Base-by-base conservation (phyloP, 2,113 vertebrate genomes). In the Blennius ocellaris region DNA sequence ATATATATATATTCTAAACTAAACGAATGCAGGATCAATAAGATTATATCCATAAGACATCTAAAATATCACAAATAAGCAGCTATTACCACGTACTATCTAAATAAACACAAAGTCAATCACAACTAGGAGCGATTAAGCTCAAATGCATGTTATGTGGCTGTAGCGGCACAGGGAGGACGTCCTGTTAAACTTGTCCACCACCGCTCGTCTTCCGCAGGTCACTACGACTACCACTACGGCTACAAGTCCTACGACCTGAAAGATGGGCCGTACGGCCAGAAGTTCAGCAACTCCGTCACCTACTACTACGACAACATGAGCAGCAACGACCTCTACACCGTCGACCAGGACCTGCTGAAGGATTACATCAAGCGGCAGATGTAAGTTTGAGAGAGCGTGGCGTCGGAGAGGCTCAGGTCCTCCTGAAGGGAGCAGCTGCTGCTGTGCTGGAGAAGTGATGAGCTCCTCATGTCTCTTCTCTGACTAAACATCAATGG, bases 351-450 rank as follows among this genome's bases (percentile, higher is more conserved):
- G 92, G 96, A 97, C 76, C 93, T 98, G 83, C 96, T 99, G 49
- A 99, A 99, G 84, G 98, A 99, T 89, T 99, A 99, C 91, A 99
- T 99, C 93, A 99, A 98, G 91, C 94, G 97, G 41, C 98, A 99
- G 91, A 99, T 99, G 98, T 99, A 86, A 95, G 97, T 30, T 30
- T 30, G 21, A 30, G 2, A 2, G 4, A 30, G 21, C 4, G 21
- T 30, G 21, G 21, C 21, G 21, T 4, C 21, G 21, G 21, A 30
- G 21, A 30, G 21, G 21, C 4, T 30, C 2, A 30, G 4, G 21
- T 30, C 21, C 21, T 30, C 21, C 4, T 30, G 21, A 30, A 30
- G 21, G 21, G 21, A 30, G 21, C 21, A 30, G 21, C 21, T 30
- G 21, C 21, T 30, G 40, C 40, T 11, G 36, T 47, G 79, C 83